Conservation (phyloP, 1,140 invertebrate genomes). For the Heliconius congener region DNA sequence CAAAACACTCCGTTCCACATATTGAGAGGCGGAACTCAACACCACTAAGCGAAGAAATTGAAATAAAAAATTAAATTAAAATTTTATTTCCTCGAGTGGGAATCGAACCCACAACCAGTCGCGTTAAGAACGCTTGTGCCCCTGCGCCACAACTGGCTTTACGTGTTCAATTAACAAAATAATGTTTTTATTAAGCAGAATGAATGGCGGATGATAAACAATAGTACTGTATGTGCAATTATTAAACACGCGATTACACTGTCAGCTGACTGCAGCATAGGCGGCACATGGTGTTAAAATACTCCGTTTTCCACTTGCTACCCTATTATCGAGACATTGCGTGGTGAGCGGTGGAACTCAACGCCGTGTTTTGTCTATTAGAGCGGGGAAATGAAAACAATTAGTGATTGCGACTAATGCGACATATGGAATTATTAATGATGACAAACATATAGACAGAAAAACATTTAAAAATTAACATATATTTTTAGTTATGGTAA, state of each 20-base stretch:
- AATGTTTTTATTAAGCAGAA: not conserved
- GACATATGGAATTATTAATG: no score
- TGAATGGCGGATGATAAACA: not conserved
- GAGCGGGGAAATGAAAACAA: no score
- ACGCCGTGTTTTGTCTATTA: no score
- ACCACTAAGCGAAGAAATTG: no score
- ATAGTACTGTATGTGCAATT: not conserved
- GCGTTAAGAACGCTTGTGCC: not conserved
- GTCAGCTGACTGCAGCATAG: not conserved
- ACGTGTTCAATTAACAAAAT: not conserved
- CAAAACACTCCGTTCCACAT: no score
- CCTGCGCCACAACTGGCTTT: not conserved
- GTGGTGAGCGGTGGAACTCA: no score
- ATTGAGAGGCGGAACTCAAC: no score
- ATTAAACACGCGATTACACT: not conserved
- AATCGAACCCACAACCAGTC: not conserved
- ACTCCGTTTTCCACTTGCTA: no score
- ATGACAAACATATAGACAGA: not conserved
- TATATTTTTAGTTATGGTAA: not conserved
- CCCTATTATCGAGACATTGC: no score
- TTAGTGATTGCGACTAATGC: no score
- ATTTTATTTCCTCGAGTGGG: not conserved
- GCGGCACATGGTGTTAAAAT: no score
- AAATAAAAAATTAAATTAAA: no score
- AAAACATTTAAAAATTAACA: conserved; percentile 1